These are phyloP conservation scores for Nomada hirtipes DNA, from an alignment of 2,888 invertebrate genomes.

Conservation along the genomic window DNA sequence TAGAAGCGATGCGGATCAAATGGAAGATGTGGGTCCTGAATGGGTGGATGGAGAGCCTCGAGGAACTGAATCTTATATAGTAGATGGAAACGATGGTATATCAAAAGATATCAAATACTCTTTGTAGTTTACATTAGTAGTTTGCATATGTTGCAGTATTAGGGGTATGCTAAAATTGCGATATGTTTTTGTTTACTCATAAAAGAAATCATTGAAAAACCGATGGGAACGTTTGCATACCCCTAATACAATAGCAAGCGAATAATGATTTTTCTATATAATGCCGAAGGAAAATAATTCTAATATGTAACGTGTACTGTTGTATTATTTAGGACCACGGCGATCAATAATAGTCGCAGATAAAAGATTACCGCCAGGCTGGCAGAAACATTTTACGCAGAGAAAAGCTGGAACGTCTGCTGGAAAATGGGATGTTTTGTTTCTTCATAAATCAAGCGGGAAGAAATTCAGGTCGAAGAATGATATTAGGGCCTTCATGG, in stretches of 20 bases:
- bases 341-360: constrained; percentile 89
- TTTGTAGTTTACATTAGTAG: too few species aligned
- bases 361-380: constrained; percentile 90
- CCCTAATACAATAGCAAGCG: too few species aligned
- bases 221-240: too few species aligned
- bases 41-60: constrained; percentile 82
- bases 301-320: not conserved
- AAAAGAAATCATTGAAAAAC: too few species aligned
- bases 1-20: constrained; percentile 73
- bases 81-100: constrained; percentile 81
- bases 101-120: not conserved
- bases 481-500: constrained; percentile 86
- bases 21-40: constrained; percentile 79
- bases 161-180: too few species aligned
- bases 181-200: too few species aligned
- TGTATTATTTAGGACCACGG: constrained; percentile 77
- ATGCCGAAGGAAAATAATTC: not conserved
- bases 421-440: constrained; percentile 93
- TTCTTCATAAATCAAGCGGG: constrained; percentile 88
- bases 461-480: constrained; percentile 87
- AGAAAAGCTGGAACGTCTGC: constrained; percentile 88
- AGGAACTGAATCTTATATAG: constrained; percentile 80
- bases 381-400: constrained; percentile 92
- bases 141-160: too few species aligned
- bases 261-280: not conserved